Conservation (phyloP, 2,797 vertebrate genomes). For the Thamnophis elegans region DNA sequence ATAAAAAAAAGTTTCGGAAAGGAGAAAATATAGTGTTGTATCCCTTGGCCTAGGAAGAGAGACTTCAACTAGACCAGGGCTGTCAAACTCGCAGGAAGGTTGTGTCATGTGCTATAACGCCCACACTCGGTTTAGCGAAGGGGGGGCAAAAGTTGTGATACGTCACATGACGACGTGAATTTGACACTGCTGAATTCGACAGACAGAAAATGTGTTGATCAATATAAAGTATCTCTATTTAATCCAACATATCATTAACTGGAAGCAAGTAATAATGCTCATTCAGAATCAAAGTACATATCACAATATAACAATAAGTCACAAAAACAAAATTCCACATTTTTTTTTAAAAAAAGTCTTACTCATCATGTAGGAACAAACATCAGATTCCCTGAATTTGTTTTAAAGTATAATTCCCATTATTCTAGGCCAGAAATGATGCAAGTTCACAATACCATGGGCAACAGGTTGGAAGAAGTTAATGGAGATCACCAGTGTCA, state of each 20-base stretch:
- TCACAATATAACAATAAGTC: not conserved
- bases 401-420: not conserved
- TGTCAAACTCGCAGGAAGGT: too few species aligned
- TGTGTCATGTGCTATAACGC: too few species aligned
- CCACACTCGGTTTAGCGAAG: too few species aligned
- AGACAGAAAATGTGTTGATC: not conserved
- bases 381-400: not conserved
- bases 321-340: not conserved
- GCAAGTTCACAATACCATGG: not conserved
- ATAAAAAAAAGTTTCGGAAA: not conserved
- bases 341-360: not conserved
- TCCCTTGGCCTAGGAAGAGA: not conserved
- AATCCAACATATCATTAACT: not conserved
- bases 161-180: too few species aligned
- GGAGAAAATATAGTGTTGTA: not conserved
- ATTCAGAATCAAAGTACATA: not conserved
- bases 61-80: not conserved
- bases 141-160: too few species aligned
- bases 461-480: not conserved
- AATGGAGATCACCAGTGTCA: too few species aligned
- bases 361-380: not conserved
- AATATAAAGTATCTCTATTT: not conserved
- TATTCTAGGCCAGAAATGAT: not conserved
- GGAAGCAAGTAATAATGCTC: not conserved
- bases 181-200: too few species aligned